Evolutionary conservation across 2,113 vertebrate species (phyloP), one percentile per base, ranked within the genome.

Genomic region (Corythoichthys haematopterus): DNA sequence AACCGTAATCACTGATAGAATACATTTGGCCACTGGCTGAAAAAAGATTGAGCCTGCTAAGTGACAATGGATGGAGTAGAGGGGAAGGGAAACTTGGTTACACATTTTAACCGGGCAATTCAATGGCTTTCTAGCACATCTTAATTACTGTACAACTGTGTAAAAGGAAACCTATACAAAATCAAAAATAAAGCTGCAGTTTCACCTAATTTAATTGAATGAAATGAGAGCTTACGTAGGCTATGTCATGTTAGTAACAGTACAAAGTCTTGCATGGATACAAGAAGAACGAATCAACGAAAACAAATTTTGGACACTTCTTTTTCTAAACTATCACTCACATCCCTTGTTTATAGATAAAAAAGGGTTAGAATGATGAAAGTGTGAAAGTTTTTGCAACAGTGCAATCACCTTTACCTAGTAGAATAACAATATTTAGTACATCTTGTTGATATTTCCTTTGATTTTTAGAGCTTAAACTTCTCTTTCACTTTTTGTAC

Each of bases 1-100:
- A 88, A 51, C 84, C 81, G 85, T 89, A 91, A 91, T 91, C 86
- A 81, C 85, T 76, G 78, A 61, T 72, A 75, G 82, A 75, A 87
- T 84, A 84, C 86, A 90, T 88, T 79, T 88, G 81, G 71, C 73
- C 76, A 72, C 71, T 10, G 47, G 40, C 61, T 56, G 13, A 47
- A 76, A 79, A 72, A 70, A 57, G 68, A 72, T 56, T 11, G 55
- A 62, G 62, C 59, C 69, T 48, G 71, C 77, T 88, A 87, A 84
- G 80, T 89, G 87, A 90, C 87, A 84, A 78, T 14, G 68, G 68
- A 83, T 79, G 67, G 80, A 84, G 64, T 69, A 51, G 75, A 45
- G 58, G 74, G 74, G 53, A 72, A 58, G 57, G 57, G 61, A 90
- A 90, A 89, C 83, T 63, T 81, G 84, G 79, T 88, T 89, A 88